Percentiles rank a stretch among this genome's conserved stretches.
phyloP scores from a whole-genome alignment of 2,797 vertebrate genomes.

The Novumbra hubbsi region DNA sequence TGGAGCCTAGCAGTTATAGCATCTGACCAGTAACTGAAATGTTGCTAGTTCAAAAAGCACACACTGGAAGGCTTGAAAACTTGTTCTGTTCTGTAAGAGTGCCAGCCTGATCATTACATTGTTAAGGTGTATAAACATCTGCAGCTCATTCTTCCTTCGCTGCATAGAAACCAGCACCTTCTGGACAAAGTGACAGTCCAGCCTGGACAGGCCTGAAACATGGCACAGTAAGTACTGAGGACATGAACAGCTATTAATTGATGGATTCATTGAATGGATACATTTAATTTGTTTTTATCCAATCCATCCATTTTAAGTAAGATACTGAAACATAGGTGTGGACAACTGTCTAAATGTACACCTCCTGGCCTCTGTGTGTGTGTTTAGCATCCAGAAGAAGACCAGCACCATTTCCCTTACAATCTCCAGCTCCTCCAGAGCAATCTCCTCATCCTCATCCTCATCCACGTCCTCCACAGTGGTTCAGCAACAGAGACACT shows the following conservation, averaged over 20 bases:
- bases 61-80: too few species aligned
- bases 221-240: conserved; percentile 70
- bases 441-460: conserved; percentile 49
- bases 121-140: not conserved
- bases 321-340: not conserved
- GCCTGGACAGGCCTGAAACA: conserved; percentile 61
- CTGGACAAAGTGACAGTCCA: conserved; percentile 29
- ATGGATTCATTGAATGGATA: not conserved
- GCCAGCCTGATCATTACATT: not conserved
- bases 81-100: too few species aligned
- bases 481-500: conserved; percentile 63
- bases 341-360: not conserved
- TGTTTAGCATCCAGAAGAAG: conserved; percentile 69
- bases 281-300: not conserved
- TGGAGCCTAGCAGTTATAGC: too few species aligned
- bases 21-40: too few species aligned
- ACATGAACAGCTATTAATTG: too few species aligned
- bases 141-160: not conserved
- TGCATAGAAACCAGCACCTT: conserved; percentile 12
- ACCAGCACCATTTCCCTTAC: conserved; percentile 77
- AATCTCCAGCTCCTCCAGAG: conserved; percentile 70
- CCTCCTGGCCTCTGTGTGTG: not conserved
- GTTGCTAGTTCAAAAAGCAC: too few species aligned
- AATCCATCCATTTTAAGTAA: not conserved
- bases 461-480: conserved; percentile 50